Evolutionary conservation across 64 coral and sea anemone species (phyloP), one percentile per base, ranked within the genome.

Genomic region (Platygyra sinensis): DNA sequence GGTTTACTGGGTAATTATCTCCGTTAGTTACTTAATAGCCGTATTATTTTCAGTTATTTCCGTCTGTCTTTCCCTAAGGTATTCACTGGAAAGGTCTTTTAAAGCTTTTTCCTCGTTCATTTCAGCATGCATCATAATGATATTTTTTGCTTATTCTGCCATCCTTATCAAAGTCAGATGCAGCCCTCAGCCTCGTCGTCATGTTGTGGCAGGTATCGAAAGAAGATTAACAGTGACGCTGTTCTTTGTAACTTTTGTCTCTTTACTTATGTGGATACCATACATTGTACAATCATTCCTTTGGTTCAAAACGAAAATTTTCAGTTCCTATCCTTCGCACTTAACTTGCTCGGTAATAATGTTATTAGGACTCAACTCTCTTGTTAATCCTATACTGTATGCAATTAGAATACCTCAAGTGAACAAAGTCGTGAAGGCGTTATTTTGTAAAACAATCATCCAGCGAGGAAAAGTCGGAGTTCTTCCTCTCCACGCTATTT

Each of bases 281-380:
- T 77, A 51, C 2, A 77, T 77, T 50, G 38, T 77, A 7, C 74
- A 77, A 50, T 77, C 16, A 5, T 77, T 77, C 38, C 74, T 77
- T 39, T 77, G 38, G 32, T 77, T 19, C 74, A 24, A 39, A 22
- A 77, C 74, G 49, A 50, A 36, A 7, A 49, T 50, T 50, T 77
- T 51, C 39, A 77, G 17, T 24, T 50, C 74, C 0, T 77, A 19
- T 36, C 74, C 79, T 8, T 82, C 79, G 18, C 52, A 61, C 51
- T 62, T 82, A 82, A 82, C 79, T 30, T 82, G 79, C 12, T 62
- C 61, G 24, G 36, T 61, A 46, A 65, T 80, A 20, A 22, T 52
- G 15, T 77, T 77, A 24, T 9, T 77, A 9, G 38, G 19, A 24
- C 2, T 9, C 0, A 77, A 77, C 17, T 77, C 74, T 10, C 20